phyloP scores from a whole-genome alignment of 1,140 invertebrate genomes.

The Phocides pigmalion region DNA sequence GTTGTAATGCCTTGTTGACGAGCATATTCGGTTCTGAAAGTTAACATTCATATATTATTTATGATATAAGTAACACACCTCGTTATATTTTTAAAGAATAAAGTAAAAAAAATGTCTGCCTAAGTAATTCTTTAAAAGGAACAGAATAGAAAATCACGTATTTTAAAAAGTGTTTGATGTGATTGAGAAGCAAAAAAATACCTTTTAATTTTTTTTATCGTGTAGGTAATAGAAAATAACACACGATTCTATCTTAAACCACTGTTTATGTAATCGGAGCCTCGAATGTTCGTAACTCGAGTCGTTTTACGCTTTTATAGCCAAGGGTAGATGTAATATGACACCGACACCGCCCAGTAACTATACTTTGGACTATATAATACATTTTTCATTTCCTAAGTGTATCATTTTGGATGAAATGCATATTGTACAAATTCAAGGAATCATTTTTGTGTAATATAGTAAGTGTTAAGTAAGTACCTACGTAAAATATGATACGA shows the following conservation, averaged over 20 bases:
- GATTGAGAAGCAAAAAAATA: too few relatives aligned
- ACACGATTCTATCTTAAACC: conserved; percentile 26
- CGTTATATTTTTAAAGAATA: too few relatives aligned
- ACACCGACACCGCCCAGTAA: conserved; percentile 63
- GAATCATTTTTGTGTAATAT: conserved; percentile 26
- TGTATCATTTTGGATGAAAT: conserved; percentile 54
- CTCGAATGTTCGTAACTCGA: conserved; percentile 66
- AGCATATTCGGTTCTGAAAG: conserved; percentile 60
- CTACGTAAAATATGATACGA: conserved; percentile 15
- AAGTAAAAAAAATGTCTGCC: too few relatives aligned
- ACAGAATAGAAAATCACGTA: too few relatives aligned
- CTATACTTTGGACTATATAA: conserved; percentile 49
- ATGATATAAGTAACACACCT: background rate
- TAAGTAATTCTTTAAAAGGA: too few relatives aligned
- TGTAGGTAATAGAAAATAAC: background rate
- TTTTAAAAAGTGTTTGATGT: too few relatives aligned
- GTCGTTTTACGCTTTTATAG: conserved; percentile 73
- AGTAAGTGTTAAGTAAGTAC: conserved; percentile 10
- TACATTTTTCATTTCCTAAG: conserved; percentile 75
- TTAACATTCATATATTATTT: conserved; percentile 4
- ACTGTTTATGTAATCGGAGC: conserved; percentile 49
- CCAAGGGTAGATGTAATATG: conserved; percentile 70
- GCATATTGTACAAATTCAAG: conserved; percentile 46
- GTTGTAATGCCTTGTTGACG: conserved; percentile 51
- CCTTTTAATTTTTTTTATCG: too few relatives aligned